Base-by-base conservation (phyloP, 1,140 invertebrate species). In the Polyergus mexicanus region DNA sequence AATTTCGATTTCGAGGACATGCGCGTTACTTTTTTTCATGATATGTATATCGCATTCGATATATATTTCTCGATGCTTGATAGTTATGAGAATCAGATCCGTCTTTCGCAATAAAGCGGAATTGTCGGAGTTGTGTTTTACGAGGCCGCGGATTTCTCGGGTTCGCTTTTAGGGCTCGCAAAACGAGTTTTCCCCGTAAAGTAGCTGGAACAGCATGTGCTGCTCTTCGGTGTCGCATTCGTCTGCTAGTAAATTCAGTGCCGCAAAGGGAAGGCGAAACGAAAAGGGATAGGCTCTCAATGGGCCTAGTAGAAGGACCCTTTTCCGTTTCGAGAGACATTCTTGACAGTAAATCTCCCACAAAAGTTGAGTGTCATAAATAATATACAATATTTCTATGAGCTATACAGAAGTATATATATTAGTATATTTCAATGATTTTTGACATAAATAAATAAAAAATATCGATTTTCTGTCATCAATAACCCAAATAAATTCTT, bases 111-210 rank as follows among this genome's bases (percentile, higher is more conserved):
- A n/a, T 25, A 13, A 58, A 58, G n/a, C 22, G n/a, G 5, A 11
- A 60, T 28, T 25, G 38, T 32, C 47, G n/a, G 2, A 25, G 28
- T 1, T 63, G 22, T 69, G 41, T 35, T 41, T 44, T 38, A 81
- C 35, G 16, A 81, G 78, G 7, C 16, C 19, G 22, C 22, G 5
- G 22, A 71, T 81, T 81, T 51, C 77, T 25, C 16, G 8, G 66
- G 22, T 11, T 69, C 28, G 19, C 75, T 66, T 78, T 71, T 71
- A 81, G 77, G 22, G 22, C 65, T 71, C 35, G 77, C 35, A 3
- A 72, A 81, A 81, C 78, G 56, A 72, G 78, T 81, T 81, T 81
- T 60, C 78, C 28, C 11, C 25, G 35, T 71, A 71, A 44, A 71
- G 62, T 62, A 22, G 66, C 25, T 41, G 74, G 7, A 60, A 54